Percentiles rank a stretch among this genome's conserved stretches.
Conservation (phyloP, 2,113 vertebrate species). For the Meriones unguiculatus region DNA sequence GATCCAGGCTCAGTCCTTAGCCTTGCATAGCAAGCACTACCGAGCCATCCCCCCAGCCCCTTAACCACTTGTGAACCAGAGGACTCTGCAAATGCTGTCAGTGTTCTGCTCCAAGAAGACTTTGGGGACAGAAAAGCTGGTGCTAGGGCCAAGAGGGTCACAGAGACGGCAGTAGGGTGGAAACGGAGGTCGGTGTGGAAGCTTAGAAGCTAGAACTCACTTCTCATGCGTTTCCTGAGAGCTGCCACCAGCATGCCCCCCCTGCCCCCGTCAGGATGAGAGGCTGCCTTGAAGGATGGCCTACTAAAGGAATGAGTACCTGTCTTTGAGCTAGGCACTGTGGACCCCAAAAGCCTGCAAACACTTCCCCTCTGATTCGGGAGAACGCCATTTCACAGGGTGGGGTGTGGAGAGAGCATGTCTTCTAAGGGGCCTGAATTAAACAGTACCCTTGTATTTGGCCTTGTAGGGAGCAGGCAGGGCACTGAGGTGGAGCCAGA, state of each 20-base stretch:
- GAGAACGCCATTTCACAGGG: background rate
- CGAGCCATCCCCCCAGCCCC: background rate
- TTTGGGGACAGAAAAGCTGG: background rate
- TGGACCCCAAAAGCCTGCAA: background rate
- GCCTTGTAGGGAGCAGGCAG: background rate
- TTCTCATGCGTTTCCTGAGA: background rate
- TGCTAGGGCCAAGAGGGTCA: background rate
- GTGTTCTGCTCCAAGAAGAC: background rate
- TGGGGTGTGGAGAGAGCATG: background rate
- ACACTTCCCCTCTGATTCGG: background rate
- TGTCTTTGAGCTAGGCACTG: background rate
- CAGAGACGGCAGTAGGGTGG: background rate
- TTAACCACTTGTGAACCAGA: background rate
- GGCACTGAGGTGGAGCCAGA: fast-evolving
- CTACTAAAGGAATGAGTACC: background rate
- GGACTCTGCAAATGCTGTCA: background rate
- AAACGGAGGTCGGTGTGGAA: background rate
- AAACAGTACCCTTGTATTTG: no score
- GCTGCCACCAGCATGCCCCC: no score
- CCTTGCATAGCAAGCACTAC: no score
- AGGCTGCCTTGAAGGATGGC: background rate
- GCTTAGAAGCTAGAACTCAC: background rate
- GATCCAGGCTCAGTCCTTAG: background rate
- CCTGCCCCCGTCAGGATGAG: no score
- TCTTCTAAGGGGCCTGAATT: fast-evolving